Conservation (phyloP, 1,140 invertebrate species). For the Lamellibrachia luymesi region DNA sequence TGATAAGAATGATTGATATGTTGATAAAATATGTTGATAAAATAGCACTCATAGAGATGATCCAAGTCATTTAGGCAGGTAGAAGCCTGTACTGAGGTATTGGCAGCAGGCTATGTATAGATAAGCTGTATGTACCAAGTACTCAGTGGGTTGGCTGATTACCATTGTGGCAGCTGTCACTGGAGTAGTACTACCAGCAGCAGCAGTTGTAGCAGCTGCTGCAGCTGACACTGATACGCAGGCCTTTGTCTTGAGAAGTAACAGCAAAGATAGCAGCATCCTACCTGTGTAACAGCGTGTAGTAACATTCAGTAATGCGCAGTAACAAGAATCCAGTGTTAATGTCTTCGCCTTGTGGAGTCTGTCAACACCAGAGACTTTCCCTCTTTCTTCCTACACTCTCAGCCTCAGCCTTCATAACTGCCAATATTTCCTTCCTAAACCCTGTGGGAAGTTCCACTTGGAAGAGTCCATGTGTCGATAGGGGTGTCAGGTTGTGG, state of each 20-base stretch:
- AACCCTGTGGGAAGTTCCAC: background rate
- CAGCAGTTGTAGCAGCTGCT: background rate
- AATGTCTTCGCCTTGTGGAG: background rate
- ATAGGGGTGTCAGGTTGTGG: background rate
- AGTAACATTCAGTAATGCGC: background rate
- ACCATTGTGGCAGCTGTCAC: background rate
- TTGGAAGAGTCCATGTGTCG: background rate
- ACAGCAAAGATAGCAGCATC: background rate
- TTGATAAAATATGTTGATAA: no score
- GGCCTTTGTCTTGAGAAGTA: constrained; percentile 4
- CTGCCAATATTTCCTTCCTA: constrained; percentile 4
- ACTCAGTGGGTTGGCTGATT: background rate
- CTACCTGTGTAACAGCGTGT: background rate
- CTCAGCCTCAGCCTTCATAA: background rate
- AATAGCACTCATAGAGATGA: no score
- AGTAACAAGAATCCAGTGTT: background rate
- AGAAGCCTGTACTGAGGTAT: no score
- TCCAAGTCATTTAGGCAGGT: no score
- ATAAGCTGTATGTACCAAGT: background rate
- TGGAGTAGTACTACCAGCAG: background rate
- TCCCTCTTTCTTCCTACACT: background rate
- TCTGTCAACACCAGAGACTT: background rate
- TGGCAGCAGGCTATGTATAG: no score
- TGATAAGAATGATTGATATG: no score
- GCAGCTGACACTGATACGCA: background rate